Evolutionary conservation across 1,140 invertebrate genomes (phyloP).

Genomic region (Zaprionus gabonicus): DNA sequence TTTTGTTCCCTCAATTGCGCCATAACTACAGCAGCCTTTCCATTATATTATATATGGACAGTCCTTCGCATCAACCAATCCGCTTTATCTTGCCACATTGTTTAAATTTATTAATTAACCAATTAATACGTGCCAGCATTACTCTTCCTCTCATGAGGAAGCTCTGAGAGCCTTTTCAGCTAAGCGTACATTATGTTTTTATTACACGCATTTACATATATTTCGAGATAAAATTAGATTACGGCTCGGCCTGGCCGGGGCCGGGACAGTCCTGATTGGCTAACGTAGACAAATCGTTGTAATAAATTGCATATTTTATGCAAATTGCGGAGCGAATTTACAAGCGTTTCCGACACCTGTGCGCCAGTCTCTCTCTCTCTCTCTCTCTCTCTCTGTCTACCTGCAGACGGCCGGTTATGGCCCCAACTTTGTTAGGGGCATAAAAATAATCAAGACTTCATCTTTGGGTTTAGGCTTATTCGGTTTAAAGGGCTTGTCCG

Average conservation of each 20-base stretch:
- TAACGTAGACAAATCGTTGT: conserved; percentile 38
- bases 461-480: conserved; percentile 5
- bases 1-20: not conserved
- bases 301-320: conserved; percentile 47
- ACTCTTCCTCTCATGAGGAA: not conserved
- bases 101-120: conserved; percentile 12
- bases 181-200: conserved; percentile 11
- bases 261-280: conserved; percentile 8
- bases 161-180: not conserved
- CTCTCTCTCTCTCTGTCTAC: not conserved
- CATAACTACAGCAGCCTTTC: not conserved
- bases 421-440: conserved; percentile 26
- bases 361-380: not conserved
- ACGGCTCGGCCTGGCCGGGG: not conserved
- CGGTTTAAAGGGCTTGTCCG: conserved; percentile 11
- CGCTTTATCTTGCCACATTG: conserved; percentile 3
- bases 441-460: conserved; percentile 30
- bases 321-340: conserved; percentile 36
- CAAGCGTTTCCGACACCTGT: conserved; percentile 44
- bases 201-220: conserved; percentile 4
- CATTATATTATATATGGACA: not conserved
- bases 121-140: conserved; percentile 6
- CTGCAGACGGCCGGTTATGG: conserved; percentile 22
- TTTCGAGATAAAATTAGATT: conserved; percentile 8
- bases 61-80: not conserved